Base-by-base conservation (phyloP, 2,113 vertebrate species). In the Syrmaticus mikado region DNA sequence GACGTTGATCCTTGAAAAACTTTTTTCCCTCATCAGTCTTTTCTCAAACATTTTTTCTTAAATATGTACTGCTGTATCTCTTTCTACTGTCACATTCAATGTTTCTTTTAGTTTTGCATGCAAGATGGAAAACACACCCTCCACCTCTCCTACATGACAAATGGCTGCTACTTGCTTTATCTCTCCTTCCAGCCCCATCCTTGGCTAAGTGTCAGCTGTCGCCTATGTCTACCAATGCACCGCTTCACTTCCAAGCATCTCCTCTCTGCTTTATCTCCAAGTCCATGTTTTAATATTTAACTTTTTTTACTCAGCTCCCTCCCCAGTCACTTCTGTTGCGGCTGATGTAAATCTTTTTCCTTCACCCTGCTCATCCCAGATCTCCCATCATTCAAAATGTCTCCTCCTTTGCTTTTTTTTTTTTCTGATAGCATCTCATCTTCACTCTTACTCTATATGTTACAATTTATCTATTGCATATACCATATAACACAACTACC, bases 41-140 rank as follows among this genome's bases (percentile, higher is more conserved):
- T 30, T 70, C 36, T 61, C 40, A 20, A 8, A 13, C 6, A 36
- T 60, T 27, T 46, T 58, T 38, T 41, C 21, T 58, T 46, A 80
- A 50, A 19, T 27, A 61, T 6, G 43, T 20, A 19, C 0, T 41
- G 14, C 30, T 3, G 7, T 0, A 11, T 25, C 28, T 66, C 57
- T 66, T 92, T 78, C n/a, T 34, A 16, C 40, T 43, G 15, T 20
- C 24, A 61, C 19, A 24, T 45, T 70, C 34, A 36, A 5, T 24
- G 34, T 53, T 82, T 72, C 30, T 70, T 60, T 70, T 60, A 60
- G 27, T 24, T 27, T 43, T 20, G 45, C 8, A 4, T 36, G 85
- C 27, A 34, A 74, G 61, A 61, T 11, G 20, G 43, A 64, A 21
- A 65, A 41, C 62, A 28, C 0, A n/a, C 18, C 3, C 27, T 62